phyloP scores from a whole-genome alignment of 2,888 invertebrate species.

The Neria commutata region DNA sequence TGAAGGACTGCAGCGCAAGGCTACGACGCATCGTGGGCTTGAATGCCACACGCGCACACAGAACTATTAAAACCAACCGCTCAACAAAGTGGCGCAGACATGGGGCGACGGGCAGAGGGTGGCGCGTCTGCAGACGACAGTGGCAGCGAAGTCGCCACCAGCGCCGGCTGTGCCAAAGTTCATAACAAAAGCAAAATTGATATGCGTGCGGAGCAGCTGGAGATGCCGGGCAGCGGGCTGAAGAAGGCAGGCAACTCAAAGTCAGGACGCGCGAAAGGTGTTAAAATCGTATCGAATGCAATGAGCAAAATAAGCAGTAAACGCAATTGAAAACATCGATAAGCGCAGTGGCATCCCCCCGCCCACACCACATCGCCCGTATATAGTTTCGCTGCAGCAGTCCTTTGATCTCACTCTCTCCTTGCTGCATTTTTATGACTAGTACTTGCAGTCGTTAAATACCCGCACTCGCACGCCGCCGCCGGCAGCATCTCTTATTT shows the following conservation, averaged over 20 bases:
- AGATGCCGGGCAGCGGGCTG: not conserved
- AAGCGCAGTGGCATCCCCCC: not conserved
- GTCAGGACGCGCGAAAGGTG: not conserved
- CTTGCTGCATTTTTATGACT: too few relatives aligned
- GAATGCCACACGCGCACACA: slow-evolving; percentile 7
- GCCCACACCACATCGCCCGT: not conserved
- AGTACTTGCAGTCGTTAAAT: slow-evolving; percentile 10
- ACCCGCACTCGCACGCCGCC: too few relatives aligned
- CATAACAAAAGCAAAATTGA: slow-evolving; percentile 1
- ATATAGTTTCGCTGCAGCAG: too few relatives aligned
- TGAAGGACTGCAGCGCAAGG: too few relatives aligned
- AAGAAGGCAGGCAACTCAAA: not conserved
- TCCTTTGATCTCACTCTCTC: too few relatives aligned
- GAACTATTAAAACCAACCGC: not conserved
- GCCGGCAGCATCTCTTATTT: slow-evolving; percentile 4
- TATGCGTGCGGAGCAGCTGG: not conserved
- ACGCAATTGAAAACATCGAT: too few relatives aligned
- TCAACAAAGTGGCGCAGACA: not conserved
- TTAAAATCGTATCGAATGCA: too few relatives aligned
- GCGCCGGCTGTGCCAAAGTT: not conserved
- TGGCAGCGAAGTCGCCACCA: too few relatives aligned
- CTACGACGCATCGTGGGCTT: not conserved
- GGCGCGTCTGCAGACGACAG: not conserved
- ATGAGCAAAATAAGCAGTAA: too few relatives aligned
- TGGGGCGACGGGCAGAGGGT: too few relatives aligned